Base-by-base conservation (phyloP, 2,113 vertebrate genomes). In the Pelmatolapia mariae region DNA sequence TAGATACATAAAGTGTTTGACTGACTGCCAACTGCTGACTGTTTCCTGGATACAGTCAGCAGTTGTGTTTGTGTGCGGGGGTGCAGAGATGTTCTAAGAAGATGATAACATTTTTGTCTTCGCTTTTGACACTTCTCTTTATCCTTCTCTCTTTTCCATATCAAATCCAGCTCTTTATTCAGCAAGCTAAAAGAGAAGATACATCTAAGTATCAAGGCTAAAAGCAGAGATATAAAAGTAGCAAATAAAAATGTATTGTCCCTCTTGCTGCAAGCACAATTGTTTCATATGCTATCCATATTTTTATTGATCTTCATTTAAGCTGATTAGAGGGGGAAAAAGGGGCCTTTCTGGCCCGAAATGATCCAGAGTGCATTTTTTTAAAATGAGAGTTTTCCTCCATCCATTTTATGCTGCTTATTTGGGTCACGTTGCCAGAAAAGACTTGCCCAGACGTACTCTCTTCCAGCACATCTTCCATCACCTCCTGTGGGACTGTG, bases 401-500 rank as follows among this genome's bases (percentile, higher is more conserved):
- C n/a, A 36, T 84, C 50, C 45, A 80, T 71, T 89, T 91, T 36
- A 11, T 83, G 80, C 47, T 85, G 10, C 81, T 85, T 90, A 87
- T 87, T 50, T 80, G 85, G 78, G 90, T 91, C 86, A 78, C 36
- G 36, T 80, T 63, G 36, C n/a, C 83, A 68, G 84, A 52, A 59
- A 76, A 84, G 76, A 81, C 82, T 66, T 43, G 82, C 73, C 54
- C 76, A 71, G 31, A 57, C 47, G 6, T 29, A 38, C n/a, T 76
- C 50, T 89, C 80, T 71, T 88, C 50, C 81, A 84, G 86, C 81
- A 45, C 88, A 57, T 92, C 83, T 43, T 81, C 71, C 47, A 73
- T 56, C 87, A 86, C 81, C 81, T 92, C 89, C 90, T 87, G 80
- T 83, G 90, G 91, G 91, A 91, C 19, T 66, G 54, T 13, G 26